Conservation (phyloP, 2,113 vertebrate genomes). For the Oncorhynchus kisutch region DNA sequence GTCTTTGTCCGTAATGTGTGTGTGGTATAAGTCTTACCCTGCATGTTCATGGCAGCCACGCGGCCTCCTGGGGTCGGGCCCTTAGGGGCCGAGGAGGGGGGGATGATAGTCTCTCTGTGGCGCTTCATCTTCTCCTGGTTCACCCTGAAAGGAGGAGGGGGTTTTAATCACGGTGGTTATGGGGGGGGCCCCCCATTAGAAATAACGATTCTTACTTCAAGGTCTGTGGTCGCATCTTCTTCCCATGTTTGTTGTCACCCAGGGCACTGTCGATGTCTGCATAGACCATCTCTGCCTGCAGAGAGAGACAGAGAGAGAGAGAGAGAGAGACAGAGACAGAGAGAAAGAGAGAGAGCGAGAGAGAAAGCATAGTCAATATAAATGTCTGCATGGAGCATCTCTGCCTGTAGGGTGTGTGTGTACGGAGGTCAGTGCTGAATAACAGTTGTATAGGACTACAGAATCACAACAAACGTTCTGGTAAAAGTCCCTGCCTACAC, state of each 20-base stretch:
- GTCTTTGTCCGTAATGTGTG: too few species aligned
- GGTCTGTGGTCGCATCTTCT: conserved; percentile 91
- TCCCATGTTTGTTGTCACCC: conserved; percentile 86
- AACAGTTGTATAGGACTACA: too few species aligned
- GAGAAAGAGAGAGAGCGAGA: too few species aligned
- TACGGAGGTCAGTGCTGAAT: too few species aligned
- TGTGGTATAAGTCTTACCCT: conserved; percentile 44
- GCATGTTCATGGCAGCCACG: conserved; percentile 58
- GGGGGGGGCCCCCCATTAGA: background rate
- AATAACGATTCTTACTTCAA: conserved; percentile 82
- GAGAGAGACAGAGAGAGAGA: too few species aligned
- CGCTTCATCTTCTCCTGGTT: conserved; percentile 94
- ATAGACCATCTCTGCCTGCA: conserved; percentile 91
- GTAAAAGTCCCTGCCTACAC: too few species aligned
- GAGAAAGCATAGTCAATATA: too few species aligned
- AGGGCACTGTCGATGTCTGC: conserved; percentile 94
- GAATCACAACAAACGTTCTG: too few species aligned
- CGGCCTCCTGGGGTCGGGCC: conserved; percentile 64
- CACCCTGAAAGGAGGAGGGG: conserved; percentile 63
- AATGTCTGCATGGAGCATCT: too few species aligned
- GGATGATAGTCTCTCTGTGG: conserved; percentile 89
- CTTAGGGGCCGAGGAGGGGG: conserved; percentile 62
- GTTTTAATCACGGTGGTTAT: too few species aligned
- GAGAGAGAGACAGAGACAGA: too few species aligned
- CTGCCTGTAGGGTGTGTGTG: too few species aligned